Conservation (phyloP, 1,140 invertebrate species). For the Heliconius himera region DNA sequence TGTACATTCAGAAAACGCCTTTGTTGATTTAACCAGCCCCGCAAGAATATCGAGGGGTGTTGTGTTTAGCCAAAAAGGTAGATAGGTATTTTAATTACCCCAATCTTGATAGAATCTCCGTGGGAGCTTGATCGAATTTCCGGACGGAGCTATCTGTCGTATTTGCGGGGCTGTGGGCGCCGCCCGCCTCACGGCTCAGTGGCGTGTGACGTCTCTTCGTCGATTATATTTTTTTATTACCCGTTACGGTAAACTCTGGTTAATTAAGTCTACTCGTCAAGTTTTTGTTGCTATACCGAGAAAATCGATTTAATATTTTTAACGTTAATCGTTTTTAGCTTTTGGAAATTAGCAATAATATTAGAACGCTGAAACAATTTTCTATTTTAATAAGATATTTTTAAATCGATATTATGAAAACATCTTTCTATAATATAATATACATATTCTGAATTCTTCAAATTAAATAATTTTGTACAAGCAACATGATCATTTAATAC, state of each 20-base stretch:
- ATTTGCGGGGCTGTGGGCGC: conserved; percentile 70
- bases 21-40: not conserved
- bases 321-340: not conserved
- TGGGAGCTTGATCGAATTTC: conserved; percentile 79
- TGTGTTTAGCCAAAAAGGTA: conserved; percentile 64
- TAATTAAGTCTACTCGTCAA: conserved; percentile 66
- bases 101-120: conserved; percentile 79
- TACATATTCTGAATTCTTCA: too few relatives aligned
- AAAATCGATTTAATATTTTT: conserved; percentile 42
- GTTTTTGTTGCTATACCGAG: conserved; percentile 45
- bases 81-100: conserved; percentile 77
- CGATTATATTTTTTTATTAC: conserved; percentile 76
- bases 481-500: too few relatives aligned
- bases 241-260: conserved; percentile 69
- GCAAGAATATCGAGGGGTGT: conserved; percentile 20
- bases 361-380: not conserved
- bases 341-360: not conserved
- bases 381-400: too few relatives aligned
- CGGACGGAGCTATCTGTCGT: conserved; percentile 74
- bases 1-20: not conserved
- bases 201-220: conserved; percentile 29
- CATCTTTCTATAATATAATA: too few relatives aligned
- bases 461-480: too few relatives aligned
- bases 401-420: too few relatives aligned
- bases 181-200: conserved; percentile 58